Conservation (phyloP, 2,797 vertebrate genomes). For the Arrhamphus sclerolepis region DNA sequence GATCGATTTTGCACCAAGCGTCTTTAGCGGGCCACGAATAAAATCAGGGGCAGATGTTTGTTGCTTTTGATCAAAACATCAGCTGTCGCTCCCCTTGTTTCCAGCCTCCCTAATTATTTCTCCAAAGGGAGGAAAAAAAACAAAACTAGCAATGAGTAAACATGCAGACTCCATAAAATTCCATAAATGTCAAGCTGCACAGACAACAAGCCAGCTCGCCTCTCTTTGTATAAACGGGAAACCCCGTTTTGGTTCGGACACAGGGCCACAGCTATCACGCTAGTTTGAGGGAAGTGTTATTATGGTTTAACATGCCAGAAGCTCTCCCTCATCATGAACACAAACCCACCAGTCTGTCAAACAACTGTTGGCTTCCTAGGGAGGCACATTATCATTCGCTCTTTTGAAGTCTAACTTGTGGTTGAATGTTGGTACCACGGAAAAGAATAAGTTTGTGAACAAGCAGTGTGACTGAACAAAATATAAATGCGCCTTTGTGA, state of each 20-base stretch:
- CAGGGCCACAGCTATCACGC: conserved; percentile 60
- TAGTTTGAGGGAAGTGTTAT: conserved; percentile 66
- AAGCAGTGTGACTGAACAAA: conserved; percentile 38
- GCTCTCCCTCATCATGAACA: conserved; percentile 70
- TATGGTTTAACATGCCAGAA: conserved; percentile 77
- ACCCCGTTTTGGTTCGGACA: conserved; percentile 61
- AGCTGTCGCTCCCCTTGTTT: conserved; percentile 76
- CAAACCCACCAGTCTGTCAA: conserved; percentile 74
- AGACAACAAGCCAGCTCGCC: conserved; percentile 60
- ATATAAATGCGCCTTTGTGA: conserved; percentile 47
- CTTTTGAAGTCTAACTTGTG: conserved; percentile 52
- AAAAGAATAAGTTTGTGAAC: conserved; percentile 48
- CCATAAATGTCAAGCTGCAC: conserved; percentile 61
- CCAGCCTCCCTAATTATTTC: conserved; percentile 65
- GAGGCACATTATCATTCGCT: conserved; percentile 57
- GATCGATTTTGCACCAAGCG: conserved; percentile 43
- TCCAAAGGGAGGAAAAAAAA: conserved; percentile 61
- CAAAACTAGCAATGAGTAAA: conserved; percentile 75
- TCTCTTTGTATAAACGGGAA: conserved; percentile 68
- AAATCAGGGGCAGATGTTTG: conserved; percentile 79
- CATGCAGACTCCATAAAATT: conserved; percentile 72
- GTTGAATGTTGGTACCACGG: conserved; percentile 30
- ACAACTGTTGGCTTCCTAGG: conserved; percentile 64
- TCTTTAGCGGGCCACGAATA: conserved; percentile 67
- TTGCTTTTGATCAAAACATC: conserved; percentile 68